phyloP scores from a whole-genome alignment of 1,140 invertebrate species.

The fruit fly (Drosophila melanogaster) region Release_6_plus_ISO1_MT NC_004354.4:17817001-17817500 shows the following conservation, averaged over 20 bases:
- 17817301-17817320: no score
- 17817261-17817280: slow-evolving; percentile 50
- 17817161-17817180: slow-evolving; percentile 52
- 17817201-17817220: no score
- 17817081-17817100: slow-evolving; percentile 60
- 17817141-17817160: slow-evolving; percentile 51
- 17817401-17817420: neutral
- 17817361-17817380: slow-evolving; percentile 80
- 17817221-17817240: neutral
- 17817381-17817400: slow-evolving; percentile 73
- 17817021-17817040: slow-evolving; percentile 76
- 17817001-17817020: slow-evolving; percentile 49
- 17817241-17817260: slow-evolving; percentile 23
- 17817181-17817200: neutral
- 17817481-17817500: neutral
- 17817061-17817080: slow-evolving; percentile 46
- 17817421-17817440: neutral
- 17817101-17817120: slow-evolving; percentile 24
- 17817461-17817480: slow-evolving; percentile 8
- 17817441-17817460: neutral
- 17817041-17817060: slow-evolving; percentile 19
- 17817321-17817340: slow-evolving; percentile 5
- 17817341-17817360: slow-evolving; percentile 80
- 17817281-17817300: neutral
- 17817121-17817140: slow-evolving; percentile 7